Base-by-base conservation (phyloP, 2,113 vertebrate species). In the Mastomys natalensis region DNA sequence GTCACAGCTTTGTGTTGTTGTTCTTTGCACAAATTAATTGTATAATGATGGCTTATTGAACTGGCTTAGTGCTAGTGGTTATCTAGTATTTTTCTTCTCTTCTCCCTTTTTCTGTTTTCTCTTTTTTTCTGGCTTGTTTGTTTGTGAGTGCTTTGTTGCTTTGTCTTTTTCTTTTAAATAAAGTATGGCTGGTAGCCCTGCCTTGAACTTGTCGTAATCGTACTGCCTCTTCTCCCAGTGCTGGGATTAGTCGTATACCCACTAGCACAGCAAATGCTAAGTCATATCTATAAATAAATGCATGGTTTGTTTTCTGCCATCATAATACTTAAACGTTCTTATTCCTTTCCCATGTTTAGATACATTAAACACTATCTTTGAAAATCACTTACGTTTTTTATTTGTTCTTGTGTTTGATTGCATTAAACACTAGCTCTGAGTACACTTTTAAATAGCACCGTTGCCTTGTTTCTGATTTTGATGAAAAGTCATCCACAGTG, bases 241-340 rank as follows among this genome's bases (percentile, higher is more conserved):
- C 21, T 88, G 4, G 48, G 34, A 72, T 88, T 88, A 55, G 48
- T 13, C 5, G 12, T 29, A 13, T 37, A 55, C 66, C n/a, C 48
- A 55, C 68, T 17, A 55, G 10, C 77, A 95, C 86, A 91, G 53
- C 55, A 78, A 7, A 5, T 91, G 81, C 34, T 97, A 77, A 94
- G 77, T 95, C 86, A 62, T 89, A 77, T 80, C n/a, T 97, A 73
- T 40, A 51, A 95, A 88, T 95, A 60, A 96, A 96, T 53, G 45
- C 72, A 86, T 92, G 76, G 53, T 43, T 94, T 92, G 22, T 5
- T 88, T 92, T 29, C 37, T 96, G n/a, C 17, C 48, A 90, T 93
- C 5, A n/a, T 74, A 95, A 58, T 64, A 90, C 72, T 64, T 94
- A n/a, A 66, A 45, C 70, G 1, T 19, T 85, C 21, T 55, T 87